phyloP scores from a whole-genome alignment of 2,888 invertebrate genomes.

The Scaptomyza polygonia region DNA sequence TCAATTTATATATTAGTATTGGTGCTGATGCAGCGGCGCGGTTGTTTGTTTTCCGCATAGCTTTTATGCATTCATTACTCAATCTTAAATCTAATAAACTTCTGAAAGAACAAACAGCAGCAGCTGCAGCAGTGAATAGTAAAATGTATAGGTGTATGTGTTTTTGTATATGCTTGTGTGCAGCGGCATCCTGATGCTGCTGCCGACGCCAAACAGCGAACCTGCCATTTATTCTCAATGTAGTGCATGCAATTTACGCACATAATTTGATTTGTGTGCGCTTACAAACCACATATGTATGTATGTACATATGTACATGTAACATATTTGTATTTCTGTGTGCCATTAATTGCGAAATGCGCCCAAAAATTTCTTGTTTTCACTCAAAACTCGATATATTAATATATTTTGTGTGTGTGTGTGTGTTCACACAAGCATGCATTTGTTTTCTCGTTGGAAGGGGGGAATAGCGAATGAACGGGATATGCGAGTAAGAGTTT shows the following conservation, averaged over 20 bases:
- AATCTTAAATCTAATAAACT: constrained; percentile 8
- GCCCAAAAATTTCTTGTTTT: constrained; percentile 27
- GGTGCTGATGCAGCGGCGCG: neutral
- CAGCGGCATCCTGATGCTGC: constrained; percentile 28
- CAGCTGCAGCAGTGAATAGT: constrained; percentile 16
- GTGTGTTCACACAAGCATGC: constrained; percentile 15
- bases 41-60: constrained; percentile 1
- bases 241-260: constrained; percentile 41
- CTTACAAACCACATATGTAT: constrained; percentile 3
- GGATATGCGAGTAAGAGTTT: constrained; percentile 25
- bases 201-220: constrained; percentile 6
- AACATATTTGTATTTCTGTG: constrained; percentile 44
- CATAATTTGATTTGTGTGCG: constrained; percentile 35
- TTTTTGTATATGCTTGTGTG: neutral
- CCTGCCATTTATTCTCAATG: constrained; percentile 38
- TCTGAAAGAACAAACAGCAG: constrained; percentile 28
- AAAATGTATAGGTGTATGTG: constrained; percentile 14
- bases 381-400: constrained; percentile 19
- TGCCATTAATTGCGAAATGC: constrained; percentile 35
- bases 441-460: neutral
- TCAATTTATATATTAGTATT: constrained; percentile 23
- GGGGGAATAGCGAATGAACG: constrained; percentile 20
- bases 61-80: constrained; percentile 13
- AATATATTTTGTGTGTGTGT: neutral
- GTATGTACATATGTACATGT: neutral